These are phyloP conservation scores for Notolabrus celidotus DNA, from an alignment of 2,797 vertebrate genomes.

Conservation along the genomic window DNA sequence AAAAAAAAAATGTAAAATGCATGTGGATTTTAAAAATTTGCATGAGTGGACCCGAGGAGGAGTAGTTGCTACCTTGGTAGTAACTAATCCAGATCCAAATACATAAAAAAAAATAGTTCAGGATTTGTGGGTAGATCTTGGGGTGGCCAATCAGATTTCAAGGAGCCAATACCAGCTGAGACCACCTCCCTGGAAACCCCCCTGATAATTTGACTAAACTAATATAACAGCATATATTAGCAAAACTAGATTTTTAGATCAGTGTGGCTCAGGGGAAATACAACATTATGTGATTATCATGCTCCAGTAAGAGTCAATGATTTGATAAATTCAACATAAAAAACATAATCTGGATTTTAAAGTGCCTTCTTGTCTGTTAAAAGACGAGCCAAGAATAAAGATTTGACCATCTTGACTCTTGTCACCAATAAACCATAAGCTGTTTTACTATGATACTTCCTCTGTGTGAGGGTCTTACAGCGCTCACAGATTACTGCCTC, in stretches of 20 bases:
- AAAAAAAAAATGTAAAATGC: too few species aligned
- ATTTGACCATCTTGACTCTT: slow-evolving; percentile 55
- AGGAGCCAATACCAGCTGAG: too few species aligned
- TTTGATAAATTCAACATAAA: slow-evolving; percentile 11
- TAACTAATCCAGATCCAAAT: too few species aligned
- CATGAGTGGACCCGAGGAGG: too few species aligned
- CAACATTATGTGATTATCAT: background rate
- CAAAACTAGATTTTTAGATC: background rate
- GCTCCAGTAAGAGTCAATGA: slow-evolving; percentile 7
- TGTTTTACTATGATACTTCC: slow-evolving; percentile 62
- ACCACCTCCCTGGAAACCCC: too few species aligned
- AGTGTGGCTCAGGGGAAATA: background rate
- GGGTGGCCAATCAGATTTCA: too few species aligned
- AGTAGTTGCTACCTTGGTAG: too few species aligned
- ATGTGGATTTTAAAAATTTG: too few species aligned
- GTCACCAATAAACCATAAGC: slow-evolving; percentile 69
- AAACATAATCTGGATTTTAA: slow-evolving; percentile 29
- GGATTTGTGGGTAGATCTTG: too few species aligned
- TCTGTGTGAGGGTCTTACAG: slow-evolving; percentile 61
- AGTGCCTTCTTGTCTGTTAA: slow-evolving; percentile 38
- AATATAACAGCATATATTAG: background rate
- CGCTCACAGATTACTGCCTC: slow-evolving; percentile 73
- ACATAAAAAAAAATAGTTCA: too few species aligned
- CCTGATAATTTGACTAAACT: too few species aligned
- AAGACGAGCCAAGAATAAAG: slow-evolving; percentile 26